Evolutionary conservation across 64 coral and sea anemone genomes (phyloP), one percentile per base, ranked within the genome.

Genomic region (Montipora sp.): DNA sequence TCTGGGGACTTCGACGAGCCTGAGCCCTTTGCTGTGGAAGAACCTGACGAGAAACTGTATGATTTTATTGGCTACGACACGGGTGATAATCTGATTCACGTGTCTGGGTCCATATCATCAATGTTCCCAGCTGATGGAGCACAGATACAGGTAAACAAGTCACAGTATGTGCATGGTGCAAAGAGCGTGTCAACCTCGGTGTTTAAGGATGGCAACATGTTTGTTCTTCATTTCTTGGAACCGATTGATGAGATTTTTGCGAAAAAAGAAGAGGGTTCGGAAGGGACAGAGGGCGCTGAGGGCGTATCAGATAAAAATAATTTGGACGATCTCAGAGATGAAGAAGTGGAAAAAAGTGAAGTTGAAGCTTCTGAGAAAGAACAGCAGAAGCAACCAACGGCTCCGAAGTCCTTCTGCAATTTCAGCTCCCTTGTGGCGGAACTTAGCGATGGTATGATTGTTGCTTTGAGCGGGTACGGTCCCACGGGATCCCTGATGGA

Each of bases 1-100:
- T 79, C 58, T 16, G 48, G 72, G 71, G 91, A 93, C 3, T 89
- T 94, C 21, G 92, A 94, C 57, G 65, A 77, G 27, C 63, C 93
- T 78, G 89, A 73, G 19, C 24, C 73, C 19, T 83, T 48, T 23
- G 73, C 78, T 24, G 48, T 80, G 60, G 91, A 88, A 20, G 69
- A 74, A 5, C 55, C 83, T 48, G 73, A 84, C 43, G 91, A 94
- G 45, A 75, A 99, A 49, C 45, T 45, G 15, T 92, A 87, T 53
- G 79, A 94, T 84, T 99, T 99, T 72, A 88, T 99, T 83, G 98
- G 98, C 58, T 99, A 99, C 83, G 94, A 99, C 57, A 92, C 94
- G 48, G 98, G 98, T 2, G 98, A 99, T 73, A 95, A 94, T 87
- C 88, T 99, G 49, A 88, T 99, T 10, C 94, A 99, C 18, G 98